These are phyloP conservation scores for Drosophila parabipectinata DNA, from an alignment of 1,140 invertebrate species.

Conservation along the genomic window DNA sequence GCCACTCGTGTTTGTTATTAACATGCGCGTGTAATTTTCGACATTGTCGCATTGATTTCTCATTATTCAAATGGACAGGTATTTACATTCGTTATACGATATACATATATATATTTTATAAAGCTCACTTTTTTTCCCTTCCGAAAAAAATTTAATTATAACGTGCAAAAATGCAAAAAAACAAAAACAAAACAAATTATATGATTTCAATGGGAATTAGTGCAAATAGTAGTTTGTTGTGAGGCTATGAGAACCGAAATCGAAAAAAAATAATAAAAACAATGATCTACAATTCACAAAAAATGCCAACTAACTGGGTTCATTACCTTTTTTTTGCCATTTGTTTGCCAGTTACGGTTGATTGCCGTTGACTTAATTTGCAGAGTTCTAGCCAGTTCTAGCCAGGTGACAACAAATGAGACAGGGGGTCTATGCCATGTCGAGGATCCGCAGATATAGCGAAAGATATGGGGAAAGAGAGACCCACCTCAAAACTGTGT, in stretches of 20 bases:
- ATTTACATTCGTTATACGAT: constrained; percentile 14
- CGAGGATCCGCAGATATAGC: constrained; percentile 3
- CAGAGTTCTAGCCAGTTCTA: constrained; percentile 51
- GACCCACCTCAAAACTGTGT: constrained; percentile 49
- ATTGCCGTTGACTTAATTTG: constrained; percentile 69
- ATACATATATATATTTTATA: constrained; percentile 6
- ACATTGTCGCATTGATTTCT: constrained; percentile 40
- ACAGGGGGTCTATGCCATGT: not conserved
- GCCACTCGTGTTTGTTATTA: constrained; percentile 30
- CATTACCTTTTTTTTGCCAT: constrained; percentile 55
- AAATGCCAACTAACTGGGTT: constrained; percentile 41
- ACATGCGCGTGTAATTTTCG: constrained; percentile 36
- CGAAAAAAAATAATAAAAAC: constrained; percentile 28
- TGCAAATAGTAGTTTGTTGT: constrained; percentile 26
- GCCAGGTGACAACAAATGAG: constrained; percentile 3
- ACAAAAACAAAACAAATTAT: constrained; percentile 28
- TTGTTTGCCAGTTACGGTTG: constrained; percentile 65
- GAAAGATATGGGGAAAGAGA: constrained; percentile 11
- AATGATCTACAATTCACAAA: constrained; percentile 43
- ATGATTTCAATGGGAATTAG: constrained; percentile 59
- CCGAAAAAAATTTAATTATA: constrained; percentile 63
- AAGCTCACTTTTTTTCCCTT: constrained; percentile 12
- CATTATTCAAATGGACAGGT: constrained; percentile 19
- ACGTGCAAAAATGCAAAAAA: constrained; percentile 68
- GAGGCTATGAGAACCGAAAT: constrained; percentile 48